Evolutionary conservation across 2,888 invertebrate species (phyloP).

Genomic region (Plutella xylostella): DNA sequence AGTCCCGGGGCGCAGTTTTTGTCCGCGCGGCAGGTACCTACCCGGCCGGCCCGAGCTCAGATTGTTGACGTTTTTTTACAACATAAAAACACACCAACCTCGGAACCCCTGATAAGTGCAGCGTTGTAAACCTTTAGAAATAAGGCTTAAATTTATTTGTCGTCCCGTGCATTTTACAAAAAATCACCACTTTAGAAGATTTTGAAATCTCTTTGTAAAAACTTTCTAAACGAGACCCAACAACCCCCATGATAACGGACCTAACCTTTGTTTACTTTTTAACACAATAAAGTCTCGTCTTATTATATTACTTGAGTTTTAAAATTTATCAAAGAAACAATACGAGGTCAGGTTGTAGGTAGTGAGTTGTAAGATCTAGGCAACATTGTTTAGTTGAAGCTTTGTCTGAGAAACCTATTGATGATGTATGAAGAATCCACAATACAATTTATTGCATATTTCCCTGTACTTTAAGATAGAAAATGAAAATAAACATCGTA

Average conservation of each 20-base stretch:
- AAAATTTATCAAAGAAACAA: too few species aligned
- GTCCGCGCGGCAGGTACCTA: slow-evolving; percentile 53
- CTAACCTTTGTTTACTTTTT: neutral
- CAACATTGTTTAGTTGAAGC: too few species aligned
- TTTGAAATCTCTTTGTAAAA: slow-evolving; percentile 4
- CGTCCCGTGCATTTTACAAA: neutral
- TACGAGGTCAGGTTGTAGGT: too few species aligned
- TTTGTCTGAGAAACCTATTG: too few species aligned
- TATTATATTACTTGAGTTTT: too few species aligned
- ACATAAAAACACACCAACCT: slow-evolving; percentile 25
- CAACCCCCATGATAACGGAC: neutral
- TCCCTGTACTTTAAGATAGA: too few species aligned
- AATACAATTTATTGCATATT: too few species aligned
- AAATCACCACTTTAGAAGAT: neutral
- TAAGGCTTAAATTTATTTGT: slow-evolving; percentile 20
- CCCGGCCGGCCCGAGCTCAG: slow-evolving; percentile 39
- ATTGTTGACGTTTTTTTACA: slow-evolving; percentile 38
- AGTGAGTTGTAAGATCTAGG: too few species aligned
- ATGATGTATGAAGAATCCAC: too few species aligned
- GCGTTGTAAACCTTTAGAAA: slow-evolving; percentile 19
- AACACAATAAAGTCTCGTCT: too few species aligned
- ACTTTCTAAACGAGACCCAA: slow-evolving; percentile 1
- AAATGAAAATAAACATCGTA: too few species aligned
- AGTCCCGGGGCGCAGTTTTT: slow-evolving; percentile 46
- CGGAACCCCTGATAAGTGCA: slow-evolving; percentile 12